phyloP scores from a whole-genome alignment of 2,888 invertebrate species.

The Lasioglossum figueresi region DNA sequence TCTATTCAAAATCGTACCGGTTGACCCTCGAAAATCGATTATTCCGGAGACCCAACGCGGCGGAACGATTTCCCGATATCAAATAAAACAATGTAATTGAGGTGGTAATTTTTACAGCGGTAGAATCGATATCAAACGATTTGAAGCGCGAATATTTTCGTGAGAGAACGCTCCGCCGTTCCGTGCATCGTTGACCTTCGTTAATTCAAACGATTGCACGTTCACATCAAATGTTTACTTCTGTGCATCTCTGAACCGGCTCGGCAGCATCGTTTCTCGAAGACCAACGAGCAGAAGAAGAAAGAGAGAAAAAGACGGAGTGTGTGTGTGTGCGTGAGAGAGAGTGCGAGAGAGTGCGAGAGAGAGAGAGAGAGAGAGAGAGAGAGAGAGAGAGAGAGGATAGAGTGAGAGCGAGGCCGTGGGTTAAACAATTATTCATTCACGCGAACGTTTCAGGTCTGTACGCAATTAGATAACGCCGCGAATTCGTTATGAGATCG shows the following conservation, averaged over 20 bases:
- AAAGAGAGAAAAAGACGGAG: background rate
- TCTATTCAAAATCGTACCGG: background rate
- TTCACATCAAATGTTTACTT: background rate
- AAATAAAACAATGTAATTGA: background rate
- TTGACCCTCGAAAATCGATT: background rate
- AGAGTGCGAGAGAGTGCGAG: no score
- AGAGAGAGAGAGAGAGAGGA: background rate
- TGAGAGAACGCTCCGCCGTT: background rate
- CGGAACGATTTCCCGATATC: background rate
- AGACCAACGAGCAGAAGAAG: background rate
- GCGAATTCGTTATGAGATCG: slow-evolving; percentile 17
- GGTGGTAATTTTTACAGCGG: background rate
- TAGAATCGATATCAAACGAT: background rate
- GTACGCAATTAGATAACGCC: slow-evolving; percentile 10
- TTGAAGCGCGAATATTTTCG: background rate
- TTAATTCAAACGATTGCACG: background rate
- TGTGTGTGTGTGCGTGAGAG: background rate
- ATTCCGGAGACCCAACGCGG: background rate
- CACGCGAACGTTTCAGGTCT: background rate
- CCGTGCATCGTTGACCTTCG: background rate
- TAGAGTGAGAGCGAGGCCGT: background rate
- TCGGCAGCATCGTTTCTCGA: slow-evolving; percentile 2
- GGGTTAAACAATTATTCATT: slow-evolving; percentile 25
- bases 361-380: background rate
- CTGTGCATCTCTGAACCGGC: background rate